These are phyloP conservation scores for Petaurus breviceps DNA, from an alignment of 2,113 vertebrate genomes.

Conservation along the genomic window DNA sequence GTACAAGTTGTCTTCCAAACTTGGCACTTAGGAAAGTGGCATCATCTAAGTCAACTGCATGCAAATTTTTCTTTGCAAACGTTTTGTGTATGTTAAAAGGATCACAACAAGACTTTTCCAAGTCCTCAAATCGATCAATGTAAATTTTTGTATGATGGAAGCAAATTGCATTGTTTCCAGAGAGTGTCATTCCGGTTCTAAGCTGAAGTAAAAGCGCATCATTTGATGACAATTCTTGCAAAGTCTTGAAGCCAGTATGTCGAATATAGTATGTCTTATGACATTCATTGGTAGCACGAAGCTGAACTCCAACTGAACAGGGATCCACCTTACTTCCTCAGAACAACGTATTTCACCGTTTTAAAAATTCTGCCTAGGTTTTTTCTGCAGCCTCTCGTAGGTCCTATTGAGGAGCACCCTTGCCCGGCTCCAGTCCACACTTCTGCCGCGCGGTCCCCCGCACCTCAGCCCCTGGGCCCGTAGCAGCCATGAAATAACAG, in stretches of 20 bases:
- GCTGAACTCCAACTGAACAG: conserved; percentile 87
- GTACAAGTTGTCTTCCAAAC: conserved; percentile 87
- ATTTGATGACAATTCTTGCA: conserved; percentile 84
- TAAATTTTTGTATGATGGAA: conserved; percentile 87
- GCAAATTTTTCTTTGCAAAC: conserved; percentile 84
- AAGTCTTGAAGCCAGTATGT: conserved; percentile 84
- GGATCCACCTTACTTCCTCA: conserved; percentile 81
- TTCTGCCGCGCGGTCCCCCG: no score
- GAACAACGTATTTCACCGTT: conserved; percentile 51
- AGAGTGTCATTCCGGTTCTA: conserved; percentile 85
- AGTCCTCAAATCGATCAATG: conserved; percentile 86
- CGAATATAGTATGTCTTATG: conserved; percentile 86
- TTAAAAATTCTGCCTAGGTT: conserved; percentile 44
- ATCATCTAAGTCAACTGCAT: conserved; percentile 86
- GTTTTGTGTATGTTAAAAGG: conserved; percentile 88
- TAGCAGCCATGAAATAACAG: no score
- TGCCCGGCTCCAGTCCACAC: no score
- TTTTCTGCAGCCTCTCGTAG: conserved; percentile 64
- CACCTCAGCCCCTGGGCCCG: no score
- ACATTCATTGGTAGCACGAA: conserved; percentile 84
- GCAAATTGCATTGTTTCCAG: conserved; percentile 85
- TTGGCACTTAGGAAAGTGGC: conserved; percentile 86
- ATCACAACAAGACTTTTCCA: conserved; percentile 87
- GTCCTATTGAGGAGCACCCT: conserved; percentile 69
- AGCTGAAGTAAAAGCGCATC: conserved; percentile 87